Evolutionary conservation across 2,113 vertebrate genomes (phyloP).

Genomic region (Ailurus styani): DNA sequence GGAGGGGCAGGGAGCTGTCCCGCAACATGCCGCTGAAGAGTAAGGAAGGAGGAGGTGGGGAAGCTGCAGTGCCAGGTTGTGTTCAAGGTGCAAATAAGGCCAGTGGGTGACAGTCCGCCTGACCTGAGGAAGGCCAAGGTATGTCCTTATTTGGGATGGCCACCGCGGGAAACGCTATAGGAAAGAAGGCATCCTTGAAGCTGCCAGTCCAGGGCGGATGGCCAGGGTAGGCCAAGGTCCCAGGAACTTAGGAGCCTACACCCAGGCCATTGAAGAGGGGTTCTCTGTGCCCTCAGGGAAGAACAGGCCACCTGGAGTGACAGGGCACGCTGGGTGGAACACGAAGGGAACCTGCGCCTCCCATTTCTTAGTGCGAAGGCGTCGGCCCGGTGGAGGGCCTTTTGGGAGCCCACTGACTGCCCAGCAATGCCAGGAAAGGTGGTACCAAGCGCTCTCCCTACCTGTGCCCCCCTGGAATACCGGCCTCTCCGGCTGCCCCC

Average conservation of each 20-base stretch:
- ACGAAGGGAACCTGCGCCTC: neutral
- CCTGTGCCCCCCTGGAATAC: accelerated
- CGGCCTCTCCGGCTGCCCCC: no score
- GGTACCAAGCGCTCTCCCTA: neutral
- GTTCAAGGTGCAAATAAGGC: neutral
- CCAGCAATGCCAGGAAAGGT: neutral
- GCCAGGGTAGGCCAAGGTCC: neutral
- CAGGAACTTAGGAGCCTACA: neutral
- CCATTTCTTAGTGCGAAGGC: neutral
- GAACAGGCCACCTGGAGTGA: neutral
- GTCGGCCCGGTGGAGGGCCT: neutral
- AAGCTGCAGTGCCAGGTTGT: neutral
- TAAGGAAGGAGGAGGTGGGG: accelerated
- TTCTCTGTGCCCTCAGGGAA: neutral
- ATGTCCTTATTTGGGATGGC: neutral
- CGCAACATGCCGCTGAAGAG: accelerated
- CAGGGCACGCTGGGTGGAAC: neutral
- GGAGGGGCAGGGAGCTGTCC: neutral
- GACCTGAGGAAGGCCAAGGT: neutral
- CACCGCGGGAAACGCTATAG: neutral
- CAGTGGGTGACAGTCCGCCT: neutral
- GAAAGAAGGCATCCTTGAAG: neutral
- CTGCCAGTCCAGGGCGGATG: neutral
- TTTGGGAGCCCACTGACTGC: neutral
- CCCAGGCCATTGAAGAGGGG: neutral